A percentile compares a stretch with the other conserved stretches of the same genome.
Evolutionary conservation across 2,888 invertebrate species (phyloP).

Genomic region (Ctenicera cuprea): DNA sequence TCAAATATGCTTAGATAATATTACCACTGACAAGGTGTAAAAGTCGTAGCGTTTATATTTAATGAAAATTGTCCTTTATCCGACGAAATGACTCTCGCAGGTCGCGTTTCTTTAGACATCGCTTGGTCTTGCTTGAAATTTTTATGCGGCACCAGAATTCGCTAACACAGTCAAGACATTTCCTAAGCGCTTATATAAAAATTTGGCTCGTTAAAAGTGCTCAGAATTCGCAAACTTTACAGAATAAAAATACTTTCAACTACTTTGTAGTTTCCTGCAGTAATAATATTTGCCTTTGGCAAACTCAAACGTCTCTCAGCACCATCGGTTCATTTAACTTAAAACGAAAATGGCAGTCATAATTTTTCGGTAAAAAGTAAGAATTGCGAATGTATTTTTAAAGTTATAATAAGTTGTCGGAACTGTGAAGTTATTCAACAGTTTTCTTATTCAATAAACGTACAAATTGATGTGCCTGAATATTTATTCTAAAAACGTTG

Average conservation of each 20-base stretch:
- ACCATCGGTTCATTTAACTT: no score
- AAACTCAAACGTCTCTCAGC: not conserved
- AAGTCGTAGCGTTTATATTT: slow-evolving; percentile 14
- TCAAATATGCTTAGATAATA: not conserved
- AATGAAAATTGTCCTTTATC: slow-evolving; percentile 23
- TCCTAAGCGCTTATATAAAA: slow-evolving; percentile 14
- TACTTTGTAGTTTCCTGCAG: slow-evolving; percentile 1
- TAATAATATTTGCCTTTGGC: not conserved
- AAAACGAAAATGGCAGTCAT: no score
- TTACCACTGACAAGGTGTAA: slow-evolving; percentile 6
- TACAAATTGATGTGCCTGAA: no score
- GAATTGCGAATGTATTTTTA: no score
- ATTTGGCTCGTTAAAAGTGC: slow-evolving; percentile 17
- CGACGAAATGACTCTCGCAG: slow-evolving; percentile 17
- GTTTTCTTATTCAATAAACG: no score
- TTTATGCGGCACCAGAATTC: slow-evolving; percentile 4
- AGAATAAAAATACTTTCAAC: slow-evolving; percentile 9
- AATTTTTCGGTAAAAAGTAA: no score
- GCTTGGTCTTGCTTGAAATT: slow-evolving; percentile 12
- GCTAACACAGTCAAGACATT: slow-evolving; percentile 6
- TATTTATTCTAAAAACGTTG: no score
- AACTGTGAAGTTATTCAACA: no score
- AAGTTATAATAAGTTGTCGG: no score
- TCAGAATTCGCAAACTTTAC: not conserved
- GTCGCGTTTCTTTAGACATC: slow-evolving; percentile 9